Conservation (phyloP, 2,888 invertebrate genomes). For the Stomorhina lunata region DNA sequence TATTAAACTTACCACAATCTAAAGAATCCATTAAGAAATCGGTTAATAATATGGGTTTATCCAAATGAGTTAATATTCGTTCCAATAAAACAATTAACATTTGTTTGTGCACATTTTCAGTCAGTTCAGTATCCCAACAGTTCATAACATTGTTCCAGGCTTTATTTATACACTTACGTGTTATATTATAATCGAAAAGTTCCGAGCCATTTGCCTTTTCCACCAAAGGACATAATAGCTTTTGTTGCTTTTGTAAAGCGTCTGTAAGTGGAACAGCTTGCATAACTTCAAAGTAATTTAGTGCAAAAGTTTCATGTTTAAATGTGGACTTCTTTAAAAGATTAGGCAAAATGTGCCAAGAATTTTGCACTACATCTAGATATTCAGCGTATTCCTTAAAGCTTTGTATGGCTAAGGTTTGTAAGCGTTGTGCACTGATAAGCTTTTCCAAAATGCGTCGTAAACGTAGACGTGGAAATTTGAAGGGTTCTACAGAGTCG, state of each 20-base stretch:
- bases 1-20: slow-evolving; percentile 84
- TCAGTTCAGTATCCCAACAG: slow-evolving; percentile 80
- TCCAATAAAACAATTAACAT: slow-evolving; percentile 91
- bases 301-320: slow-evolving; percentile 81
- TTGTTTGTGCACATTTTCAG: slow-evolving; percentile 86
- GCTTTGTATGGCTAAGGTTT: slow-evolving; percentile 83
- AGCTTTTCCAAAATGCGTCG: slow-evolving; percentile 85
- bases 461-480: slow-evolving; percentile 85
- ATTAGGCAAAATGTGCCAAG: slow-evolving; percentile 83
- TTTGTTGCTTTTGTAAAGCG: slow-evolving; percentile 69
- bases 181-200: slow-evolving; percentile 82
- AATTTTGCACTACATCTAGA: slow-evolving; percentile 87
- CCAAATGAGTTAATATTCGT: slow-evolving; percentile 88
- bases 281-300: slow-evolving; percentile 84
- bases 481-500: slow-evolving; percentile 80
- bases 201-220: slow-evolving; percentile 70
- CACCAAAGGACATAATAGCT: slow-evolving; percentile 79
- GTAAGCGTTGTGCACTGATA: slow-evolving; percentile 82
- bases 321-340: slow-evolving; percentile 82
- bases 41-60: slow-evolving; percentile 90
- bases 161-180: slow-evolving; percentile 84
- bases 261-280: slow-evolving; percentile 81
- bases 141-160: slow-evolving; percentile 89
- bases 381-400: slow-evolving; percentile 88
- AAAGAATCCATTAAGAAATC: slow-evolving; percentile 96